Conservation (phyloP, 2,888 invertebrate genomes). For the Leucophenga montana region DNA sequence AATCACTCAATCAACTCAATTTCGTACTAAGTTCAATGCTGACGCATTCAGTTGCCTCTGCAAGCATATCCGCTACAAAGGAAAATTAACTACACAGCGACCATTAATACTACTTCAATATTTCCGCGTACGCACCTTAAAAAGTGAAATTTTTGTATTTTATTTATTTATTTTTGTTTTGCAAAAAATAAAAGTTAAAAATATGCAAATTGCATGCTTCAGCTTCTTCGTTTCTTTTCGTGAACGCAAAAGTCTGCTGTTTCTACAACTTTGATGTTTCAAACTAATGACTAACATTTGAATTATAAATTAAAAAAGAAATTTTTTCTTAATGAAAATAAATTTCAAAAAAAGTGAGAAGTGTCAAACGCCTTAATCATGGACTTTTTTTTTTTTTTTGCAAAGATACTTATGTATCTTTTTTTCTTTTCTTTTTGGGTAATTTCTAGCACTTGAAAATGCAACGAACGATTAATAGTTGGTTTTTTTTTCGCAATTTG, state of each 20-base stretch:
- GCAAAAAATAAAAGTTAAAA: not conserved
- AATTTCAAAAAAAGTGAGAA: slow-evolving; percentile 4
- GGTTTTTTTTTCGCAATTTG: not conserved
- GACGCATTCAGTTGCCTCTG: too few species aligned
- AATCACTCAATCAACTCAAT: too few species aligned
- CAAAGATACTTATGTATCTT: too few species aligned
- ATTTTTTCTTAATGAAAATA: not conserved
- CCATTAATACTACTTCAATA: slow-evolving; percentile 20
- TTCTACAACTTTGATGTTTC: not conserved
- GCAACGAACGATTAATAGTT: too few species aligned
- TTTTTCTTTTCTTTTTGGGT: too few species aligned
- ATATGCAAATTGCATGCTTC: slow-evolving; percentile 39
- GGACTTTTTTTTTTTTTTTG: not conserved
- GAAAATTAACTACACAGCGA: slow-evolving; percentile 15
- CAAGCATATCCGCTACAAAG: too few species aligned
- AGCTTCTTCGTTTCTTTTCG: too few species aligned
- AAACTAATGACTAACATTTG: slow-evolving; percentile 24
- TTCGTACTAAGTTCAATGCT: too few species aligned
- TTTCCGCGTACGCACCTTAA: slow-evolving; percentile 64
- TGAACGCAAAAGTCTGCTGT: too few species aligned
- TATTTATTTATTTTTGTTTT: slow-evolving; percentile 35
- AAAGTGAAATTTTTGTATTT: slow-evolving; percentile 63
- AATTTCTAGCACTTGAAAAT: too few species aligned
- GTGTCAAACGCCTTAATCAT: slow-evolving; percentile 19
- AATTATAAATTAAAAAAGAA: slow-evolving; percentile 16